Conservation (phyloP, 2,797 vertebrate genomes). For the Hydrocynus forskahlii region DNA sequence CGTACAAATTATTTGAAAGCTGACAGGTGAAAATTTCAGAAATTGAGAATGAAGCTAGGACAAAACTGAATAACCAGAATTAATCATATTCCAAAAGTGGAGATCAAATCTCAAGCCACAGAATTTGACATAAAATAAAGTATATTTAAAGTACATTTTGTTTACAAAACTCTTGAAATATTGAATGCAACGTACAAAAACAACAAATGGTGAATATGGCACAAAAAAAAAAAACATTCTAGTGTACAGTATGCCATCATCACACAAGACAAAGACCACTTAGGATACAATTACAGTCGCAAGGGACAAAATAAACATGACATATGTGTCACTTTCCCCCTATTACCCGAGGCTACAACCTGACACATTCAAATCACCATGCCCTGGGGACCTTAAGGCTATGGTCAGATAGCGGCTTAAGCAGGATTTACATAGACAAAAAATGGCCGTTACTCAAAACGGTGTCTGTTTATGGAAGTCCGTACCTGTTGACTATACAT, state of each 20-base stretch:
- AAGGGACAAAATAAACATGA: slow-evolving; percentile 71
- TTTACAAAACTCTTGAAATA: too few species aligned
- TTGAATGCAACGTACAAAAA: too few species aligned
- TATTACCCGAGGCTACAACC: slow-evolving; percentile 66
- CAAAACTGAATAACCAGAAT: too few species aligned
- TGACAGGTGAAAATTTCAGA: too few species aligned
- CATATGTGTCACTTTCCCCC: slow-evolving; percentile 69
- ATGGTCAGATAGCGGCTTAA: slow-evolving; percentile 76
- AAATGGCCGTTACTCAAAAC: slow-evolving; percentile 68
- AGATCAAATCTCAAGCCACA: too few species aligned
- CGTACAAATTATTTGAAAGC: too few species aligned
- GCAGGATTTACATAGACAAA: slow-evolving; percentile 78
- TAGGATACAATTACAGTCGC: slow-evolving; percentile 76
- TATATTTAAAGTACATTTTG: too few species aligned
- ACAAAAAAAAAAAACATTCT: too few species aligned
- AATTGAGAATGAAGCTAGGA: too few species aligned
- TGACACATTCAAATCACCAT: slow-evolving; percentile 60
- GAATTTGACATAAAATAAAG: too few species aligned
- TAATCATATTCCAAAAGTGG: too few species aligned
- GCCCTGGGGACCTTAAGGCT: slow-evolving; percentile 67
- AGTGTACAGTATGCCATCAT: background rate
- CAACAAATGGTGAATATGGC: too few species aligned
- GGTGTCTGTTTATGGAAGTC: slow-evolving; percentile 19
- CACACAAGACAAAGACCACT: slow-evolving; percentile 56
- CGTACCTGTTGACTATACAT: slow-evolving; percentile 36